A percentile compares a stretch with the other conserved stretches of the same genome.
These are phyloP conservation scores for Hippolais icterina DNA, from an alignment of 2,113 vertebrate genomes.

Conservation along the genomic window DNA sequence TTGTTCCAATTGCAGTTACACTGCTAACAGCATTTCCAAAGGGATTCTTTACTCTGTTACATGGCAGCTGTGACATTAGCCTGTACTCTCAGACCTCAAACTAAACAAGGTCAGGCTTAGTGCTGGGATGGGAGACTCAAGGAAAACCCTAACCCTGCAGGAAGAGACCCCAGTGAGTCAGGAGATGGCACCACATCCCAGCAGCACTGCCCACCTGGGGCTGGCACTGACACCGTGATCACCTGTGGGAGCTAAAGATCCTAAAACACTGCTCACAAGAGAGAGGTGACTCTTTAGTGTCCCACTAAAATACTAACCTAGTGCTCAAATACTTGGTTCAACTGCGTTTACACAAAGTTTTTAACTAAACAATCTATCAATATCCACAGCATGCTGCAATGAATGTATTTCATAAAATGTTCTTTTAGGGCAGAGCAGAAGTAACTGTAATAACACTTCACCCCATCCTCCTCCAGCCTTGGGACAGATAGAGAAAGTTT, in stretches of 20 bases:
- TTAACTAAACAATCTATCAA: background rate
- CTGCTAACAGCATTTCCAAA: background rate
- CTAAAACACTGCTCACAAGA: background rate
- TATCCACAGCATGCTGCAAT: background rate
- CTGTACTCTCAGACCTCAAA: slow-evolving; percentile 45
- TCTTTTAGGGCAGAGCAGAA: background rate
- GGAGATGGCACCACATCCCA: slow-evolving; percentile 50
- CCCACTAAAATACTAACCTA: background rate
- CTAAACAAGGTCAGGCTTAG: slow-evolving; percentile 60
- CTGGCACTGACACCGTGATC: slow-evolving; percentile 27
- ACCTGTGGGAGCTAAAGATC: slow-evolving; percentile 54
- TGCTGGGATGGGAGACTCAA: slow-evolving; percentile 39
- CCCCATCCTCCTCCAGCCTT: background rate
- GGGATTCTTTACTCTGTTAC: background rate
- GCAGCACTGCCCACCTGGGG: background rate
- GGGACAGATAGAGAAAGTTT: background rate
- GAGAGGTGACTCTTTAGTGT: background rate
- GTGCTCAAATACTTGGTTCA: background rate
- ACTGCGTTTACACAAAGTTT: background rate
- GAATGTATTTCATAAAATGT: background rate
- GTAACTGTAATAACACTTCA: background rate
- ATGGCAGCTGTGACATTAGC: background rate
- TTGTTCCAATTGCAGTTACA: slow-evolving; percentile 43
- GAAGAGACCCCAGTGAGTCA: slow-evolving; percentile 65
- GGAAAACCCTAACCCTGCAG: slow-evolving; percentile 44